Conservation (phyloP, 2,797 vertebrate species). For the Rhabdomys pumilio region DNA sequence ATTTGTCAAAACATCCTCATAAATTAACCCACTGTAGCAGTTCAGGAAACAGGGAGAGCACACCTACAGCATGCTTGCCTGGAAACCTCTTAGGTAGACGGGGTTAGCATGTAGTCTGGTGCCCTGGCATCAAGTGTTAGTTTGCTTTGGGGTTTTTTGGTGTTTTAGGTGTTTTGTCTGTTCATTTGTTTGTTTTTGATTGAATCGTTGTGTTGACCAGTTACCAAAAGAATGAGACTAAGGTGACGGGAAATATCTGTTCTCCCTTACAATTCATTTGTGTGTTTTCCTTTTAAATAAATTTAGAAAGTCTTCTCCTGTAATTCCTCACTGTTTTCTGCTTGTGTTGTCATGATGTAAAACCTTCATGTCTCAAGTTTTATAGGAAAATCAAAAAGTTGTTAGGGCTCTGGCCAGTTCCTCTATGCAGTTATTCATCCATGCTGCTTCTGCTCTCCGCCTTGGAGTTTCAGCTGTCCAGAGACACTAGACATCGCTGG, state of each 20-base stretch:
- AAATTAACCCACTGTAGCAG: not conserved
- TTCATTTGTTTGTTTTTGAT: not conserved
- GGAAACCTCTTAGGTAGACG: not conserved
- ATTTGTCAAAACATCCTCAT: not conserved
- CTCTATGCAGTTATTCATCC: not conserved
- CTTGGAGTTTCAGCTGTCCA: slow-evolving; percentile 27
- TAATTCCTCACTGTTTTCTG: slow-evolving; percentile 4
- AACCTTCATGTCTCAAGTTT: slow-evolving; percentile 24
- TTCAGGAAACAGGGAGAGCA: not conserved
- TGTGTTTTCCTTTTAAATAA: slow-evolving; percentile 44
- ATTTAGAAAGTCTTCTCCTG: not conserved
- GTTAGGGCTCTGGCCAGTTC: not conserved
- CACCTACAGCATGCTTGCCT: not conserved
- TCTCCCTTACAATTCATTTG: not conserved
- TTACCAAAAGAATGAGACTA: not conserved
- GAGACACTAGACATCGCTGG: slow-evolving; percentile 15
- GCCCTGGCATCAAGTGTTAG: not conserved
- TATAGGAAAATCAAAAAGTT: slow-evolving; percentile 35
- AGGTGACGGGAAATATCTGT: not conserved
- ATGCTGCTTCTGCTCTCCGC: not conserved
- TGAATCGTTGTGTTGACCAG: not conserved
- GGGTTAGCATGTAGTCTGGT: not conserved
- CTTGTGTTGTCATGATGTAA: slow-evolving; percentile 36
- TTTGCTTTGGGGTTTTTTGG: not conserved
- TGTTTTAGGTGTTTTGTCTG: not conserved